Evolutionary conservation across 1,140 invertebrate genomes (phyloP).

Genomic region (Caenorhabditis remanei): DNA sequence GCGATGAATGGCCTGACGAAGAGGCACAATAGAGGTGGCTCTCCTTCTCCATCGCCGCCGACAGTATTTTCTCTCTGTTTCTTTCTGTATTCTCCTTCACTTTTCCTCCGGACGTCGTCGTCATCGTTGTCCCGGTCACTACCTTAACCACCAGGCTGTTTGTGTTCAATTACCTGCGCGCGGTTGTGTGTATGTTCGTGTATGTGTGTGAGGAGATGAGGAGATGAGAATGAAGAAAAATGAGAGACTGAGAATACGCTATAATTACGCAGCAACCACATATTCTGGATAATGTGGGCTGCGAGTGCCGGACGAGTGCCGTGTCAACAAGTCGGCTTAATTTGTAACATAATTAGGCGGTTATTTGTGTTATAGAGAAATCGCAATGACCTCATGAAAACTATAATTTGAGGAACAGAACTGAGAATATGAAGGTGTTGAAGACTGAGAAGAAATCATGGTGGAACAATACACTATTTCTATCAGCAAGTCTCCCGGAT

Average conservation of each 20-base stretch:
- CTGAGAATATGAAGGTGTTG: not conserved
- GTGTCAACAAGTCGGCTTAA: conserved; percentile 52
- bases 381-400: not conserved
- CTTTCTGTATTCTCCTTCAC: conserved; percentile 36
- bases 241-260: conserved; percentile 44
- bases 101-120: conserved; percentile 50
- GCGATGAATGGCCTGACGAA: conserved; percentile 48
- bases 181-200: conserved; percentile 25
- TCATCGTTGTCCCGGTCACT: conserved; percentile 54
- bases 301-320: conserved; percentile 28
- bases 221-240: conserved; percentile 6
- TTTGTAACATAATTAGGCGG: conserved; percentile 34
- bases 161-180: conserved; percentile 51
- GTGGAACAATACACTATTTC: too few relatives aligned
- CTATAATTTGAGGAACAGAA: not conserved
- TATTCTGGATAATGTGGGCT: conserved; percentile 37
- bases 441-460: too few relatives aligned
- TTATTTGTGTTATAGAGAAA: not conserved
- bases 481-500: too few relatives aligned
- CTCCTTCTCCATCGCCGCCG: conserved; percentile 45
- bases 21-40: conserved; percentile 40
- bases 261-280: conserved; percentile 35
- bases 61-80: not conserved
- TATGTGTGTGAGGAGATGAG: conserved; percentile 14
- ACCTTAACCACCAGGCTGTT: conserved; percentile 50